Conservation (phyloP, 2,888 invertebrate genomes). For the Gymnosoma rotundatum region DNA sequence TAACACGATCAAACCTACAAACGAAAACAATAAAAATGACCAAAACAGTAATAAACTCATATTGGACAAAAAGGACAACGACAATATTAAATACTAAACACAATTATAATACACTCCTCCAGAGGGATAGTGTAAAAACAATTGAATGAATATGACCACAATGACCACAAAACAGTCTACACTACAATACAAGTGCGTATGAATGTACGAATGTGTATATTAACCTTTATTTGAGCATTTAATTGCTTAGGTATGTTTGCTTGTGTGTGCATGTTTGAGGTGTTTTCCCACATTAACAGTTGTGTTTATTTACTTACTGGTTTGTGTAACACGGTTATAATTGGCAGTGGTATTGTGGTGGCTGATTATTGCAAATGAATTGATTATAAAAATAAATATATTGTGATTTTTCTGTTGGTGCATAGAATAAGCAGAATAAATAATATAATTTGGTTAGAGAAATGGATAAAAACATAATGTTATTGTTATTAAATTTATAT, state of each 20-base stretch:
- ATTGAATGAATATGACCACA: conserved; percentile 59
- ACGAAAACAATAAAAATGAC: conserved; percentile 61
- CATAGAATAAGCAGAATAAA: not conserved
- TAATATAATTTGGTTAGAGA: conserved; percentile 9
- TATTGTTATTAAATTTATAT: too few relatives aligned
- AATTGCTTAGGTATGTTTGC: not conserved
- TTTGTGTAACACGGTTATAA: conserved; percentile 44
- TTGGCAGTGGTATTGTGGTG: conserved; percentile 57
- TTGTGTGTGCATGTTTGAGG: not conserved
- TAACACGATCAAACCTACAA: not conserved
- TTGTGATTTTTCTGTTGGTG: conserved; percentile 24
- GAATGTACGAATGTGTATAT: not conserved
- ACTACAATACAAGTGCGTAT: conserved; percentile 6
- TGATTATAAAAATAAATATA: conserved; percentile 53
- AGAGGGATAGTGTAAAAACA: conserved; percentile 54
- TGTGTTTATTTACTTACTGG: conserved; percentile 57
- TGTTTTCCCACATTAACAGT: conserved; percentile 34
- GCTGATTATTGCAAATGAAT: conserved; percentile 60
- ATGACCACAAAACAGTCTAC: conserved; percentile 66
- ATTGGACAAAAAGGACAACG: conserved; percentile 55
- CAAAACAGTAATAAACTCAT: conserved; percentile 56
- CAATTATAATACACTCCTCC: conserved; percentile 50
- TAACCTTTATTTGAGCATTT: conserved; percentile 8
- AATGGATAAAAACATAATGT: not conserved
- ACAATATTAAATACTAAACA: conserved; percentile 40